Base-by-base conservation (phyloP, 2,113 vertebrate genomes). In the Equus przewalskii region DNA sequence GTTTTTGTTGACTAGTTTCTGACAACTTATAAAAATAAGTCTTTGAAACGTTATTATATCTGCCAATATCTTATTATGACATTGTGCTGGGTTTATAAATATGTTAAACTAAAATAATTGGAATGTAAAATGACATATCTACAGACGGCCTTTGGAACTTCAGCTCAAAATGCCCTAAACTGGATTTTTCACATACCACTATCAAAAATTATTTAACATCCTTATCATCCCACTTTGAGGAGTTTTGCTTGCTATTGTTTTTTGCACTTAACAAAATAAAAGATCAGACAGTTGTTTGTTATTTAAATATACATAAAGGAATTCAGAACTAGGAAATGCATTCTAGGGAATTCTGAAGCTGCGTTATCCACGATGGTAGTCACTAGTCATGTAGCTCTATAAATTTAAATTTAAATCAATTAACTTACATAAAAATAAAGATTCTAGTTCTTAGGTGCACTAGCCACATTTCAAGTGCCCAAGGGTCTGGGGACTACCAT, bases 401-500 rank as follows among this genome's bases (percentile, higher is more conserved):
- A 70, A 67, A 91, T 60, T 51, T 11, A 72, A 58, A 79, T 89
- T 22, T 75, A 83, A 95, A 54, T 60, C 56, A 93, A 89, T 41
- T 79, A 26, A 56, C 54, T 86, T 78, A 44, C 1, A 58, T 21
- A 28, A 85, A 97, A 69, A 70, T 82, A 60, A 78, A n/a, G 8
- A 83, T 58, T 91, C 26, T 30, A 62, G 18, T 76, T 92, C 19
- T 65, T 82, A 69, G 24, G 21, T 46, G 2, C 1, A 30, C 28
- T 54, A 87, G 6, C 18, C n/a, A n/a, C 2, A 65, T 69, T 95
- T 64, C 67, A 90, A 92, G 5, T 28, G 11, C 9, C 26, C 1
- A 26, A 4, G n/a, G 41, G 46, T 83, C 49, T 60, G 86, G 6
- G 56, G 21, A 75, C 8, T n/a, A 46, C 5, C 15, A 33, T 65